phyloP scores from a whole-genome alignment of 2,797 vertebrate genomes.

The Peromyscus nudipes region DNA sequence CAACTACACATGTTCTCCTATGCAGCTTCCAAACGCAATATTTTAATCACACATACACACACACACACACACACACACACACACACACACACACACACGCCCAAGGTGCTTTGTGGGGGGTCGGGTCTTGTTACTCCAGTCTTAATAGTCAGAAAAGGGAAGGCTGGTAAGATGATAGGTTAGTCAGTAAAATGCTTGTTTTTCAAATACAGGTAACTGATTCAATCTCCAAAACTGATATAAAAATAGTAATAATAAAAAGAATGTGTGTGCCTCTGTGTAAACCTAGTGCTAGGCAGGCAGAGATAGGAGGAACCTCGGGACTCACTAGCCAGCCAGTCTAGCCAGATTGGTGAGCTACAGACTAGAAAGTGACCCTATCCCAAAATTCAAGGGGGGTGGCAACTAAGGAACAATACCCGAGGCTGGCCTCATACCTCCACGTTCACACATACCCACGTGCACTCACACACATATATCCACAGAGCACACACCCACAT shows the following conservation, averaged over 20 bases:
- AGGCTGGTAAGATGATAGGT: background rate
- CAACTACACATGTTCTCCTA: rapidly evolving
- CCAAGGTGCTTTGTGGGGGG: background rate
- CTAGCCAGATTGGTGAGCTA: too few relatives aligned
- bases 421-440: background rate
- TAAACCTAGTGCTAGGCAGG: background rate
- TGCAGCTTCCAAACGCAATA: background rate
- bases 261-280: background rate
- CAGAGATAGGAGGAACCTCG: background rate
- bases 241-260: background rate
- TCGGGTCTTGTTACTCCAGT: background rate
- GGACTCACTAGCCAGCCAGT: background rate
- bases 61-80: too few relatives aligned
- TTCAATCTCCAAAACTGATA: background rate
- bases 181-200: background rate
- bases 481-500: background rate
- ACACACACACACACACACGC: background rate
- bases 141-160: background rate
- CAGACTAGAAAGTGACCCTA: background rate
- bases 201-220: background rate
- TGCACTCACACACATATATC: background rate
- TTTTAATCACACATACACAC: background rate
- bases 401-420: background rate
- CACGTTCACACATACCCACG: background rate
- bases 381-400: background rate